Conservation (phyloP, 1,140 invertebrate species). For the Cherax quadricarinatus region DNA sequence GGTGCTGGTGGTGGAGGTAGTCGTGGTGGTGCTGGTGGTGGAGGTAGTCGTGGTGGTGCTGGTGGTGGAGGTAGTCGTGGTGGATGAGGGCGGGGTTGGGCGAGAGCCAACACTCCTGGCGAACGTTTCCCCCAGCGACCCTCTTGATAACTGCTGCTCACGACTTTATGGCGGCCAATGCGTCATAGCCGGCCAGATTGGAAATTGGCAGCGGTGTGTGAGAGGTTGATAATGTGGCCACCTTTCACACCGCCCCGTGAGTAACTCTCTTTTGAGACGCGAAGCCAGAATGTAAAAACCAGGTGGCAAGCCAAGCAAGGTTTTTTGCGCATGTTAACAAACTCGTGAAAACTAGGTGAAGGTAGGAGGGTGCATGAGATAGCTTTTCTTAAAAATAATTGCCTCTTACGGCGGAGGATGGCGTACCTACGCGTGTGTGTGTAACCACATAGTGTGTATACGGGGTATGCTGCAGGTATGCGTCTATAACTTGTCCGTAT, state of each 20-base stretch:
- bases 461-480: too few relatives aligned
- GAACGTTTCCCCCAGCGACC: neutral
- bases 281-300: too few relatives aligned
- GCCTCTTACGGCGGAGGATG: too few relatives aligned
- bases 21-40: neutral
- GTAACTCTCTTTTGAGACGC: too few relatives aligned
- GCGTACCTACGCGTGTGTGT: too few relatives aligned
- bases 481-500: too few relatives aligned
- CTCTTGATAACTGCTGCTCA: neutral
- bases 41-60: neutral
- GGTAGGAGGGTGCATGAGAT: neutral
- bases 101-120: neutral
- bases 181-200: neutral
- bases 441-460: too few relatives aligned
- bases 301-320: too few relatives aligned
- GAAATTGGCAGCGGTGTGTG: neutral
- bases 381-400: neutral
- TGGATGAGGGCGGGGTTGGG: neutral
- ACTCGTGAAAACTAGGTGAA: neutral
- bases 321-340: neutral
- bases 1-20: neutral
- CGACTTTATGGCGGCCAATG: neutral
- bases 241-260: too few relatives aligned
- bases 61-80: neutral
- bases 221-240: neutral